Conservation (phyloP, 64 coral and sea anemone genomes). For the Catalaphyllia jardinei region DNA sequence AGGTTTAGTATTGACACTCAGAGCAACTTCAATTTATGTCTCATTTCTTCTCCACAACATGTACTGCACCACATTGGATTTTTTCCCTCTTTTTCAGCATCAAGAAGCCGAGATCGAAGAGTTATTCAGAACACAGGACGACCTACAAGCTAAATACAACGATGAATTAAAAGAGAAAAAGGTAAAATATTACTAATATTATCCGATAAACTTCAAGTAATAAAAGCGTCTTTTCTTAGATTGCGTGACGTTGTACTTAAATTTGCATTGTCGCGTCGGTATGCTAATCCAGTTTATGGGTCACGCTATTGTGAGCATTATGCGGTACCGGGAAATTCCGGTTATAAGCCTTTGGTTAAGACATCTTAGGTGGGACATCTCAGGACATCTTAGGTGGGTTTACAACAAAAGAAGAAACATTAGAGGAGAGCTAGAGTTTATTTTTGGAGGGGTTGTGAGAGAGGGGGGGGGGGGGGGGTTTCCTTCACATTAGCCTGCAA, state of each 20-base stretch:
- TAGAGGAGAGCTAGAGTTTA: too few species aligned
- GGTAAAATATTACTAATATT: slow-evolving; percentile 11
- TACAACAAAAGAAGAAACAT: too few species aligned
- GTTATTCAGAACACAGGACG: slow-evolving; percentile 93
- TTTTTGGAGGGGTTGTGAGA: too few species aligned
- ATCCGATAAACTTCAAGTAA: background rate
- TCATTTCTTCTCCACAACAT: background rate
- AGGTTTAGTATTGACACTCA: too few species aligned
- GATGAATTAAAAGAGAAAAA: slow-evolving; percentile 93
- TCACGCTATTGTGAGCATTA: too few species aligned
- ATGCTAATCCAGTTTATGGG: background rate
- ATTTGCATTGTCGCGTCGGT: background rate
- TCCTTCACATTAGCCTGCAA: too few species aligned
- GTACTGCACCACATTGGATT: background rate
- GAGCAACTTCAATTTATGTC: too few species aligned
- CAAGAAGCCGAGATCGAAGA: slow-evolving; percentile 98
- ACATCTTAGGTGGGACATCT: too few species aligned
- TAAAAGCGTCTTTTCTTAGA: background rate
- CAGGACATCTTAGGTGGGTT: too few species aligned
- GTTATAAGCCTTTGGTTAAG: too few species aligned
- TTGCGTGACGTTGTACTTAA: background rate
- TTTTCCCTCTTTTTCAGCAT: slow-evolving; percentile 44
- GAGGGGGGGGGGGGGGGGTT: too few species aligned
- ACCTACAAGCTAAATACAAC: slow-evolving; percentile 94
- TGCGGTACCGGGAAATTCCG: too few species aligned